These are phyloP conservation scores for Trididemnum nubilum DNA, from an alignment of 23 tunicate genomes.

Conservation along the genomic window DNA sequence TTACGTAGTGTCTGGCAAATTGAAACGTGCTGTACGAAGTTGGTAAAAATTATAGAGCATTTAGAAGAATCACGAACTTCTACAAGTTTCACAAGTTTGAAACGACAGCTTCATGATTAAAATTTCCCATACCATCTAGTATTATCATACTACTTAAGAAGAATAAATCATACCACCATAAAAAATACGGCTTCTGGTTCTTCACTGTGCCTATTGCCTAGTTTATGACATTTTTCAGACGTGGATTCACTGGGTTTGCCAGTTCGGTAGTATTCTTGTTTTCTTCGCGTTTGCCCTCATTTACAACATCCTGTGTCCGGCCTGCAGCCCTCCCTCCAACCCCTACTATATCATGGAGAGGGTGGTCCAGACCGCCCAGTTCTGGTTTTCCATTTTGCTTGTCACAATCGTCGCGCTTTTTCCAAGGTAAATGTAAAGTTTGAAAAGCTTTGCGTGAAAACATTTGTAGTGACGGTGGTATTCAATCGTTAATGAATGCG, in stretches of 20 bases:
- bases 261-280: conserved; percentile 67
- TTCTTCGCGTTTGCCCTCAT: conserved; percentile 77
- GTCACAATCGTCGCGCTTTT: conserved; percentile 72
- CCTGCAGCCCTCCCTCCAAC: conserved; percentile 83
- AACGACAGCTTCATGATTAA: too few relatives aligned
- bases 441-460: background rate
- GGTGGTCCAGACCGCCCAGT: conserved; percentile 68
- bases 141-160: too few relatives aligned
- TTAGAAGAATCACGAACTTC: too few relatives aligned
- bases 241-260: conserved; percentile 96
- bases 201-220: too few relatives aligned
- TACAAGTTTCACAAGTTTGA: too few relatives aligned
- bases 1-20: too few relatives aligned
- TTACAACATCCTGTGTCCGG: conserved; percentile 80
- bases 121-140: too few relatives aligned
- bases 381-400: conserved; percentile 88
- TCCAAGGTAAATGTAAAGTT: conserved; percentile 60
- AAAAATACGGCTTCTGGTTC: too few relatives aligned
- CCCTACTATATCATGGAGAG: conserved; percentile 88
- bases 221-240: too few relatives aligned
- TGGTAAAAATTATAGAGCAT: too few relatives aligned
- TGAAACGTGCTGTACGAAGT: too few relatives aligned
- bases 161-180: too few relatives aligned
- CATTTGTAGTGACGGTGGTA: background rate
- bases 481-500: background rate